Evolutionary conservation across 1,140 invertebrate species (phyloP), one percentile per base, ranked within the genome.

Genomic region (Drosophila lowei): DNA sequence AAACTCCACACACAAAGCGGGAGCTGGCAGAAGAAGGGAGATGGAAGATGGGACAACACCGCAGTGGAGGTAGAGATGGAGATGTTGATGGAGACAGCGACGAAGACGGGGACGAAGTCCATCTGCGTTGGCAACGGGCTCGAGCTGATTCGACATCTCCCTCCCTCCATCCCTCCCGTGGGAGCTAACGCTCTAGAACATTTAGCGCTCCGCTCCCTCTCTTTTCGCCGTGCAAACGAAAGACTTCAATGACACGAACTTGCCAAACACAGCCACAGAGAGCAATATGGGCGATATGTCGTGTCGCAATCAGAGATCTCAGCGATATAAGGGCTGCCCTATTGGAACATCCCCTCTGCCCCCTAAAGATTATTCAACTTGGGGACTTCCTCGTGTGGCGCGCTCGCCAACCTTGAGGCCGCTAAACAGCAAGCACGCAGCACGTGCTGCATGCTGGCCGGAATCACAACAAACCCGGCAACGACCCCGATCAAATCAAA

Each of bases 191-290:
- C 28, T 30, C 41, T 15, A 42, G 47, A 66, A 60, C 16, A 54
- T 25, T 71, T 71, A 30, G 53, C 30, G 30, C 43, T 16, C 15
- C 0, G 30, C 30, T 16, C 15, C 0, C 5, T n/a, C 2, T 8
- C n/a, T 41, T 13, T 38, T 34, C 30, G n/a, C 41, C 18, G 11
- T 44, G 44, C 58, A 49, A 72, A 76, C 78, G 67, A 72, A 73
- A 81, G 78, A 80, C 79, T 80, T 81, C 56, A 66, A 77, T 49
- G 58, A 43, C 30, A 63, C 78, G 57, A 63, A 67, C 78, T 72
- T 52, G 57, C 38, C 23, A 58, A 47, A 18, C 8, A 30, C 23
- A 47, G 6, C 13, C 9, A 16, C 25, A 23, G 30, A 34, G 30
- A 34, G 30, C 30, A 9, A 30, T 25, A 5, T 25, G 23, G 11